Base-by-base conservation (phyloP, 2,797 vertebrate species). In the Leuciscus waleckii region DNA sequence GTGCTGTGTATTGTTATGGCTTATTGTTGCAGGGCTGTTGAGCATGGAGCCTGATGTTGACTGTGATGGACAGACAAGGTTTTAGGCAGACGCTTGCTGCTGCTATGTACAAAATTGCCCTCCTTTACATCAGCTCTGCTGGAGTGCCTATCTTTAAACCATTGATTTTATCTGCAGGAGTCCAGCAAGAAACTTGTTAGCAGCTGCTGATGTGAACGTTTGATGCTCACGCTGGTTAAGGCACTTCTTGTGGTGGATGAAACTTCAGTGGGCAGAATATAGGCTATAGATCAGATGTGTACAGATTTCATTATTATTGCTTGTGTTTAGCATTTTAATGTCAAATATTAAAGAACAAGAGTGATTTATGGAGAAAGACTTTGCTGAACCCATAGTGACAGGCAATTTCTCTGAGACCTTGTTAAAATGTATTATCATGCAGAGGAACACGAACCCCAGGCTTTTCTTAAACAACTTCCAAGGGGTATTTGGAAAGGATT, bases 111-210 rank as follows among this genome's bases (percentile, higher is more conserved):
- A 37, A 46, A 78, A 84, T 70, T 69, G 37, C 37, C 63, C 13
- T 70, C 26, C 37, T 84, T 78, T 58, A 70, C 63, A 61, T 84
- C 75, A 77, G 35, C 82, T 84, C 83, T 84, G 51, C 63, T 46
- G n/a, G 74, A 77, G 16, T 43, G 63, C 17, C 37, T 19, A 26
- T 78, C 65, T 58, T 39, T 82, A 58, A 70, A 37, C 17, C 73
- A 82, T 87, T 78, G 73, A 85, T 78, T 85, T 78, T 29, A 23
- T 77, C 76, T 79, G 83, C 41, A 49, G 68, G 82, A 81, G 79
- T 78, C 39, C 71, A 32, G 71, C 43, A 11, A 39, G 61, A 76
- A 70, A 67, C 65, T 69, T 71, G 54, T 82, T 69, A 63, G 71
- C 21, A 16, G 9, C 58, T 56, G 32, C 71, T 69, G 71, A n/a